Evolutionary conservation across 23 tunicate genomes (phyloP).

Genomic region (Ciona savignyi): DNA sequence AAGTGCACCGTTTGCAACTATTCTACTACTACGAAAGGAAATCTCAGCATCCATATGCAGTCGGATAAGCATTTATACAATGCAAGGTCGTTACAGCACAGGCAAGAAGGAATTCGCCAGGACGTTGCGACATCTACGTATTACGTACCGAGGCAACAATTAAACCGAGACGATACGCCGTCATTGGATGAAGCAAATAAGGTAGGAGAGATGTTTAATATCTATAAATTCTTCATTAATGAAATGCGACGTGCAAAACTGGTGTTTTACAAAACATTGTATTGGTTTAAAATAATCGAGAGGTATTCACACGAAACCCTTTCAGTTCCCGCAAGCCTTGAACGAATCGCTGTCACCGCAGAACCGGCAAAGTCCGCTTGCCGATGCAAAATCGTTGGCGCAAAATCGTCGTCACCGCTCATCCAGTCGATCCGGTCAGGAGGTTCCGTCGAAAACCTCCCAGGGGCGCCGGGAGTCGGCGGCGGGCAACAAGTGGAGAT

Average conservation of each 20-base stretch:
- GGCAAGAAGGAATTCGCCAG: constrained; percentile 48
- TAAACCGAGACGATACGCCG: constrained; percentile 5
- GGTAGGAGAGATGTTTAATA: background rate
- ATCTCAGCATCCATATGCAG: constrained; percentile 97
- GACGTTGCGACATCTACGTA: constrained; percentile 13
- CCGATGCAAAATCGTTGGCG: background rate
- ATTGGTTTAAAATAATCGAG: too few species aligned
- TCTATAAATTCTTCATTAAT: too few species aligned
- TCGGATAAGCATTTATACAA: constrained; percentile 96
- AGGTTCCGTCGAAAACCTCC: constrained; percentile 8
- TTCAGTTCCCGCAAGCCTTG: background rate
- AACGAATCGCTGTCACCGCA: background rate
- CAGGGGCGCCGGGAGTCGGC: constrained; percentile 18
- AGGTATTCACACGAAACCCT: too few species aligned
- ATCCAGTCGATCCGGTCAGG: constrained; percentile 20
- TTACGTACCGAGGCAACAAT: background rate
- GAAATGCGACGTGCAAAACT: too few species aligned
- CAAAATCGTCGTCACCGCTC: constrained; percentile 31
- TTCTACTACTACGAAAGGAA: constrained; percentile 96
- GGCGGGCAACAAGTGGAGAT: constrained; percentile 55
- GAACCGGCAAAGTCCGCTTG: background rate
- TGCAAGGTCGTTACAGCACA: constrained; percentile 75
- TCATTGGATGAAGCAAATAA: background rate
- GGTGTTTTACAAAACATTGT: too few species aligned
- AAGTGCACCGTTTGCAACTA: constrained; percentile 97